Conservation (phyloP, 1,140 invertebrate genomes). For the Ctenoplectra terminalis region DNA sequence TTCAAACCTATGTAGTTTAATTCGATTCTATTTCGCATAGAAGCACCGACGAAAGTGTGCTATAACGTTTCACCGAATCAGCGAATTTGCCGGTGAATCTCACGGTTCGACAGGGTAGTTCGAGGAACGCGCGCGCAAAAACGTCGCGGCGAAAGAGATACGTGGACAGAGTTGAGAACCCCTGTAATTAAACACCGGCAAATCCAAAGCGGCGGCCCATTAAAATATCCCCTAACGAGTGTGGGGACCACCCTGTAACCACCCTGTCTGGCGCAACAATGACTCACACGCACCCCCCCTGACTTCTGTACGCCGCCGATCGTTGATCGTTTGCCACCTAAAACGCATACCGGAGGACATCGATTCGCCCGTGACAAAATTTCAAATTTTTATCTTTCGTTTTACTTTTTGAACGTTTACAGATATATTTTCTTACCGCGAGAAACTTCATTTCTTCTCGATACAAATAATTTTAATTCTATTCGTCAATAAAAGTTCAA, state of each 20-base stretch:
- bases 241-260: conserved; percentile 63
- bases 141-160: background rate
- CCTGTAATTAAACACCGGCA: conserved; percentile 74
- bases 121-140: no score
- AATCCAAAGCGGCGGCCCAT: conserved; percentile 72
- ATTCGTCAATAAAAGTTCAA: no score
- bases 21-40: background rate
- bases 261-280: conserved; percentile 73
- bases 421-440: no score
- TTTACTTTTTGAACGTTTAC: no score
- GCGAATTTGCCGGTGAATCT: background rate
- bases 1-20: no score
- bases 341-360: background rate
- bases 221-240: conserved; percentile 75
- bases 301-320: conserved; percentile 65
- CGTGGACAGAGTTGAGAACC: conserved; percentile 54
- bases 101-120: no score
- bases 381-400: no score
- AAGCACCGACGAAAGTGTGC: background rate
- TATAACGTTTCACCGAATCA: conserved; percentile 19
- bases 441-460: no score
- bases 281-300: conserved; percentile 67
- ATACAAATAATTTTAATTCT: no score
- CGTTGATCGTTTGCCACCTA: conserved; percentile 56
- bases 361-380: conserved; percentile 16